A percentile compares a stretch with the other conserved stretches of the same genome.
Evolutionary conservation across 1,140 invertebrate species (phyloP).

Genomic region (Lineus longissimus): DNA sequence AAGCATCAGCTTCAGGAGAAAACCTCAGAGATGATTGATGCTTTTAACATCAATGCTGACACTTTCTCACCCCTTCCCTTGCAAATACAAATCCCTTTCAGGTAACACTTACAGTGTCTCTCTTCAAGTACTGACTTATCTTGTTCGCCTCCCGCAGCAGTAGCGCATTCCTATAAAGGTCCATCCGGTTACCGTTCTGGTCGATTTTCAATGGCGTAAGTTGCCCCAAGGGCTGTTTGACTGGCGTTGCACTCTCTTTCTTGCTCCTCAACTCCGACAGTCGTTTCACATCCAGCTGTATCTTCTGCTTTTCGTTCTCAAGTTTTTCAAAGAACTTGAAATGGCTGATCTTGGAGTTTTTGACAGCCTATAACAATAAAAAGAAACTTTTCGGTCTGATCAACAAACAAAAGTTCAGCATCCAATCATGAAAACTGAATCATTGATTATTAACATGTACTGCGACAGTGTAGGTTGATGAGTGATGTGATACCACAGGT

Average conservation of each 20-base stretch:
- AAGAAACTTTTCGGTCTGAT: neutral
- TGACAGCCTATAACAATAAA: neutral
- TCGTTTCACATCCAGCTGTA: constrained; percentile 21
- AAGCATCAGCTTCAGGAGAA: too few species aligned
- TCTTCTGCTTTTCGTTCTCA: constrained; percentile 32
- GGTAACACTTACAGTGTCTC: constrained; percentile 36
- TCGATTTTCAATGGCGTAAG: neutral
- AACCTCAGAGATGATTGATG: too few species aligned
- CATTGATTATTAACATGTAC: too few species aligned
- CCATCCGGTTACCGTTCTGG: constrained; percentile 19
- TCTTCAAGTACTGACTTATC: constrained; percentile 45
- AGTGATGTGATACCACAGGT: too few species aligned
- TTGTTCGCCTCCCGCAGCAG: constrained; percentile 49
- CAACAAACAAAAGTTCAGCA: too few species aligned
- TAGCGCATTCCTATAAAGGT: constrained; percentile 41
- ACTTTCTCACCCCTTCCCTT: too few species aligned
- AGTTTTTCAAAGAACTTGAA: constrained; percentile 24
- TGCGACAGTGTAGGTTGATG: too few species aligned
- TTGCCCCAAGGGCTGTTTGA: neutral
- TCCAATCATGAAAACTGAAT: too few species aligned
- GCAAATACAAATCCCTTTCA: too few species aligned
- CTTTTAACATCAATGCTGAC: too few species aligned
- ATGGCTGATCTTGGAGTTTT: constrained; percentile 6
- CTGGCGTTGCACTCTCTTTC: neutral
- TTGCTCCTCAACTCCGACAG: neutral